Conservation (phyloP, 1,140 invertebrate species). For the Drosophila arawakana region DNA sequence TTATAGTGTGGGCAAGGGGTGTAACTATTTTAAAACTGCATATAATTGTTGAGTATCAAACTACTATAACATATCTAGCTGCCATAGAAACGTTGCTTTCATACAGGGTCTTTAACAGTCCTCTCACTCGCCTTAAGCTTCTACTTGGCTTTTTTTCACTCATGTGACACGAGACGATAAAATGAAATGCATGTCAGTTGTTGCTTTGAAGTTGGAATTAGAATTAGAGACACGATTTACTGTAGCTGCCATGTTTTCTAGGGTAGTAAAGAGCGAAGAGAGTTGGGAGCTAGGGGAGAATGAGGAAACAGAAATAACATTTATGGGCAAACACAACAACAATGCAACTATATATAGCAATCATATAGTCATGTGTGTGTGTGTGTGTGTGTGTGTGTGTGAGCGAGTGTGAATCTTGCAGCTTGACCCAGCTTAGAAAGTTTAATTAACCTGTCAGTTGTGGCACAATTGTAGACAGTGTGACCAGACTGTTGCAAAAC, state of each 20-base stretch:
- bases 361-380: constrained; percentile 39
- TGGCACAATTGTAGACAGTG: constrained; percentile 22
- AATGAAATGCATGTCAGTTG: constrained; percentile 56
- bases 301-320: constrained; percentile 30
- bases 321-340: constrained; percentile 27
- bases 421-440: constrained; percentile 24
- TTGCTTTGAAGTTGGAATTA: constrained; percentile 12
- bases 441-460: constrained; percentile 51
- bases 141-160: background rate
- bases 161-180: constrained; percentile 34
- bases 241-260: background rate
- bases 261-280: background rate
- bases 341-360: constrained; percentile 41
- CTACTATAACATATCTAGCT: too few species aligned
- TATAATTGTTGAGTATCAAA: too few species aligned
- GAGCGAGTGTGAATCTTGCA: background rate
- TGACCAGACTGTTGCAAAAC: constrained; percentile 2
- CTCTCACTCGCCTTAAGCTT: background rate
- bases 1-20: too few species aligned
- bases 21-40: too few species aligned
- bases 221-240: constrained; percentile 20
- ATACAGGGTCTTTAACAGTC: background rate
- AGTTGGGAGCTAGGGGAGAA: background rate
- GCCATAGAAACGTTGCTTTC: too few species aligned
- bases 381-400: constrained; percentile 27